Evolutionary conservation across 2,888 invertebrate genomes (phyloP), one percentile per base, ranked within the genome.

Genomic region (Hoplodrina blanda): DNA sequence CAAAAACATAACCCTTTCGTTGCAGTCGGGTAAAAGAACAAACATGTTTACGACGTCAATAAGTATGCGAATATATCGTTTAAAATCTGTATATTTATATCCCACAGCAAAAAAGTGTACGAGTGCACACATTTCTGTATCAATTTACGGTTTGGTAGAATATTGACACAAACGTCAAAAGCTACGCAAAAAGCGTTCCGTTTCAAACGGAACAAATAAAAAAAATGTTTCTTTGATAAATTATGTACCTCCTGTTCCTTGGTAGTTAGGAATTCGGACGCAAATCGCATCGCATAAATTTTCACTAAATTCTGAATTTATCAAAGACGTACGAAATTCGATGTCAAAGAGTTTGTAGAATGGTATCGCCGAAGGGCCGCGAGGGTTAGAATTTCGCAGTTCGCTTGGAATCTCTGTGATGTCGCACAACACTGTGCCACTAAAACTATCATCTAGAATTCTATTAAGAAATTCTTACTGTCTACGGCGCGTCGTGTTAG

Each of bases 401-500:
- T 85, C 73, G 70, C 69, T 53, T 62, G 91, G 92, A 92, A 93
- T 92, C 79, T 76, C 83, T 92, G 76, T 91, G 89, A 91, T 87
- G 88, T 90, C 78, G 61, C 78, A 78, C 78, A 82, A 75, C 84
- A 83, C 60, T 74, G 73, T 83, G 82, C 80, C 77, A 82, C 85
- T 87, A 76, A 84, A 87, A 88, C 89, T 89, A 89, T 89, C 81
- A 86, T 84, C 79, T 85, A 82, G 82, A 84, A 87, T 90, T 82
- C 78, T 89, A 85, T 88, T 84, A 87, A 76, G 86, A 85, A 82
- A 90, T 89, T 87, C 86, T 86, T 77, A 75, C 65, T 80, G 69
- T 72, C 60, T 64, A 37, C 50, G 64, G 72, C 62, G 70, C 69
- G 65, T 66, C 53, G 60, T 53, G 63, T 66, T 17, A 69, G 44